phyloP scores from a whole-genome alignment of 2,113 vertebrate genomes.

The Cromileptes altivelis region DNA sequence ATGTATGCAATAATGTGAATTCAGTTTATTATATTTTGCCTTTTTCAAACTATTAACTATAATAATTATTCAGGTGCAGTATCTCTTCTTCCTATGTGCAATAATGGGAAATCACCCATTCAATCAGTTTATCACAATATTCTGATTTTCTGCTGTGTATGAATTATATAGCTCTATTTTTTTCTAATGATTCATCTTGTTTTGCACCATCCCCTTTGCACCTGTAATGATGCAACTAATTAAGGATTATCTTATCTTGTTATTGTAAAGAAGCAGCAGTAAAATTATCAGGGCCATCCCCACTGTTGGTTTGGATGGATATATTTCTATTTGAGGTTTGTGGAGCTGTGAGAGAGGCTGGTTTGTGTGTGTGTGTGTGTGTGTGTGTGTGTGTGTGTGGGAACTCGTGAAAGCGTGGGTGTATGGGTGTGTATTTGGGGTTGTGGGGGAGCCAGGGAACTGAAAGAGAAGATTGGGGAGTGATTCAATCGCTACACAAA shows the following conservation, averaged over 20 bases:
- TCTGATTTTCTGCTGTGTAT: no score
- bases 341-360: conserved; percentile 18
- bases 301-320: not conserved
- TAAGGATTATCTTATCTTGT: not conserved
- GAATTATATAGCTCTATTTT: no score
- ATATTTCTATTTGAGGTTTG: conserved; percentile 20
- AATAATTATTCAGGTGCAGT: no score
- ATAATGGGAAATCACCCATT: no score
- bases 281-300: not conserved
- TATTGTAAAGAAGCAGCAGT: not conserved
- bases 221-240: no score
- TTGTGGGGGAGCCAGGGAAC: conserved; percentile 29
- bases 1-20: no score
- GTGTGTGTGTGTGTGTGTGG: not conserved
- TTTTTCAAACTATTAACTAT: no score
- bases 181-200: no score
- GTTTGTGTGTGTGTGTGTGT: not conserved
- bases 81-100: no score
- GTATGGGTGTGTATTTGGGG: conserved; percentile 63
- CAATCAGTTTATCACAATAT: no score
- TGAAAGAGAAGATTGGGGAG: conserved; percentile 77
- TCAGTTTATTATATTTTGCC: no score
- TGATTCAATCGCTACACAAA: conserved; percentile 86
- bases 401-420: conserved; percentile 25
- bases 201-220: no score